Conservation (phyloP, 1,140 invertebrate genomes). For the Lasaia peninsularis region DNA sequence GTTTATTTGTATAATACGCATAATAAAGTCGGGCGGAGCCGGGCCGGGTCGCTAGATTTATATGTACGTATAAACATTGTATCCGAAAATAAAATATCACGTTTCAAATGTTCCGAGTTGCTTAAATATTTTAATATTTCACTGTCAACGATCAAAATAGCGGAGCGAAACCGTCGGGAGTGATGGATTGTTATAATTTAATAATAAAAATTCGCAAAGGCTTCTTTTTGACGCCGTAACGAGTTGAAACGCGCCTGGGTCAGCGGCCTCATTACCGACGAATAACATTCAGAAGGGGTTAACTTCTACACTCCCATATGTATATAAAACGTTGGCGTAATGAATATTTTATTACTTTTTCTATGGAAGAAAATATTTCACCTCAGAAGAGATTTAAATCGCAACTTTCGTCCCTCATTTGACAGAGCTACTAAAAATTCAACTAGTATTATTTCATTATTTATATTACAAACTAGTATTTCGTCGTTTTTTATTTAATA, state of each 20-base stretch:
- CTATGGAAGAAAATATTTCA: too few species aligned
- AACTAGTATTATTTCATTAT: too few species aligned
- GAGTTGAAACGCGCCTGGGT: conserved; percentile 1
- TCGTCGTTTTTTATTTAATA: too few species aligned
- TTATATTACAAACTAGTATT: too few species aligned
- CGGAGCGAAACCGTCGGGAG: neutral
- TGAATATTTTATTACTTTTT: too few species aligned
- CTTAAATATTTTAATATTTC: conserved; percentile 7
- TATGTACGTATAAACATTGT: too few species aligned
- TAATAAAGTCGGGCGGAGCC: too few species aligned
- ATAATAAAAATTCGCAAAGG: conserved; percentile 5
- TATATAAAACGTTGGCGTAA: neutral
- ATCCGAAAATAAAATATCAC: neutral
- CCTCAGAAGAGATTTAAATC: too few species aligned
- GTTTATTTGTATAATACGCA: too few species aligned
- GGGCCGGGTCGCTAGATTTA: too few species aligned
- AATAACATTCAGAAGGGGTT: neutral
- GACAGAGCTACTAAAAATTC: too few species aligned
- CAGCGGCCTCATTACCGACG: neutral
- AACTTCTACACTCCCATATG: neutral
- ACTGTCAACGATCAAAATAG: neutral
- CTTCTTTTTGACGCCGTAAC: neutral
- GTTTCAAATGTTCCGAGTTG: neutral
- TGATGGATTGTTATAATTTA: conserved; percentile 11
- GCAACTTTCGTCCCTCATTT: too few species aligned